phyloP scores from a whole-genome alignment of 1,140 invertebrate genomes.

The Proctacanthus coquilletti region DNA sequence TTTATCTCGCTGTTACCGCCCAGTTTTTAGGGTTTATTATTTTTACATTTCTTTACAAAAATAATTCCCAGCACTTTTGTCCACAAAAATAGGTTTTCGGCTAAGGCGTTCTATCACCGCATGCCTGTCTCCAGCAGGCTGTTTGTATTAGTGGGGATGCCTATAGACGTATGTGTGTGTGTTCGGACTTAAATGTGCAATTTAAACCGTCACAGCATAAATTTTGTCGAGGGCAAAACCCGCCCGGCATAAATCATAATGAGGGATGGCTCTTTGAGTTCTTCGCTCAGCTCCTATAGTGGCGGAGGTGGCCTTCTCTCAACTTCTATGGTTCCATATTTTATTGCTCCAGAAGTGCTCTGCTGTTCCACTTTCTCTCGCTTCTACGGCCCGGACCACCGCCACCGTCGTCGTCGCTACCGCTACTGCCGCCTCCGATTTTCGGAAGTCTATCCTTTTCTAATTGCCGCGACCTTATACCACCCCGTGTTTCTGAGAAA shows the following conservation, averaged over 20 bases:
- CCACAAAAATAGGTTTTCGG: too few relatives aligned
- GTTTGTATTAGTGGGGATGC: too few relatives aligned
- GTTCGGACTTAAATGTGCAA: neutral
- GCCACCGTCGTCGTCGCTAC: neutral
- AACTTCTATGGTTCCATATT: neutral
- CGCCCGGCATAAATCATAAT: conserved; percentile 1
- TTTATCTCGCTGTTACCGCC: too few relatives aligned
- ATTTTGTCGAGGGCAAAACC: conserved; percentile 1
- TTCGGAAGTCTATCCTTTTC: neutral
- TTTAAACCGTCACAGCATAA: conserved; percentile 1
- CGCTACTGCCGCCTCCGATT: neutral
- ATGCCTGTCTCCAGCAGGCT: too few relatives aligned
- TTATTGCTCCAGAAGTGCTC: neutral
- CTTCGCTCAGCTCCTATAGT: neutral
- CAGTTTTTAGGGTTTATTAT: too few relatives aligned
- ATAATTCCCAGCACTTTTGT: too few relatives aligned
- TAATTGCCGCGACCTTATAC: neutral
- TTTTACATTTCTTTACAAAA: too few relatives aligned
- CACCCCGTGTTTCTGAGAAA: neutral
- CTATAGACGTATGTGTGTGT: too few relatives aligned
- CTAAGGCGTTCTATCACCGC: too few relatives aligned
- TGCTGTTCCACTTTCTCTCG: neutral
- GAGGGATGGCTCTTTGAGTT: conserved; percentile 1
- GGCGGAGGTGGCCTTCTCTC: neutral
- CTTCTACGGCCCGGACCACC: neutral